Conservation (phyloP, 1,140 invertebrate species). For the Adelges cooleyi region DNA sequence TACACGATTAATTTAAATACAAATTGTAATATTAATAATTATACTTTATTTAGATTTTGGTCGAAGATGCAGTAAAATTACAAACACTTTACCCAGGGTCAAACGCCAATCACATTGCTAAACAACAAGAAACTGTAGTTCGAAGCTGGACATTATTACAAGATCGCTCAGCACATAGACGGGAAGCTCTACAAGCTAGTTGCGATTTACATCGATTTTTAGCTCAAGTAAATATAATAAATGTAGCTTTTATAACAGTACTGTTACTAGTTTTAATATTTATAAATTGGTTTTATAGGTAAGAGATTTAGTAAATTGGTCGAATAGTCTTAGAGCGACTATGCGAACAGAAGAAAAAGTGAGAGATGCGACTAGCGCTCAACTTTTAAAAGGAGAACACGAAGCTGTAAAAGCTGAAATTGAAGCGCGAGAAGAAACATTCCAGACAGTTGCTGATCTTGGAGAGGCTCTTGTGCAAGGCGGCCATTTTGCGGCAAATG, state of each 20-base stretch:
- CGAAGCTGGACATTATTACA: slow-evolving; percentile 80
- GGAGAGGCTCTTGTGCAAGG: slow-evolving; percentile 75
- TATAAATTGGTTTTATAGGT: slow-evolving; percentile 44
- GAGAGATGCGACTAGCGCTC: slow-evolving; percentile 73
- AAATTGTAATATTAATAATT: not conserved
- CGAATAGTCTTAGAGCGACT: slow-evolving; percentile 60
- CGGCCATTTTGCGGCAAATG: slow-evolving; percentile 64
- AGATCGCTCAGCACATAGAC: slow-evolving; percentile 61
- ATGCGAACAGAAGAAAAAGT: slow-evolving; percentile 74
- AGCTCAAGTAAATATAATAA: slow-evolving; percentile 52
- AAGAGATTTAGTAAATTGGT: slow-evolving; percentile 81
- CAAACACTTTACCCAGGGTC: slow-evolving; percentile 81
- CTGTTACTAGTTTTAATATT: not conserved
- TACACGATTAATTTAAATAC: not conserved
- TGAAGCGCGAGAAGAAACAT: slow-evolving; percentile 81
- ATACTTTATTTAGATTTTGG: slow-evolving; percentile 50
- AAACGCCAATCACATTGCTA: slow-evolving; percentile 77
- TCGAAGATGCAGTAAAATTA: slow-evolving; percentile 81
- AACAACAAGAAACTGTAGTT: slow-evolving; percentile 68
- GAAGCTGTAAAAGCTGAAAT: slow-evolving; percentile 88
- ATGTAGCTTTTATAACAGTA: not conserved
- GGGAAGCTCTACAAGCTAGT: slow-evolving; percentile 71
- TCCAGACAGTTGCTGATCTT: slow-evolving; percentile 61
- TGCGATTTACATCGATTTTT: slow-evolving; percentile 82
- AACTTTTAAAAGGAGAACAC: slow-evolving; percentile 77